Evolutionary conservation across 2,113 vertebrate species (phyloP).

Genomic region (Calonectris borealis): DNA sequence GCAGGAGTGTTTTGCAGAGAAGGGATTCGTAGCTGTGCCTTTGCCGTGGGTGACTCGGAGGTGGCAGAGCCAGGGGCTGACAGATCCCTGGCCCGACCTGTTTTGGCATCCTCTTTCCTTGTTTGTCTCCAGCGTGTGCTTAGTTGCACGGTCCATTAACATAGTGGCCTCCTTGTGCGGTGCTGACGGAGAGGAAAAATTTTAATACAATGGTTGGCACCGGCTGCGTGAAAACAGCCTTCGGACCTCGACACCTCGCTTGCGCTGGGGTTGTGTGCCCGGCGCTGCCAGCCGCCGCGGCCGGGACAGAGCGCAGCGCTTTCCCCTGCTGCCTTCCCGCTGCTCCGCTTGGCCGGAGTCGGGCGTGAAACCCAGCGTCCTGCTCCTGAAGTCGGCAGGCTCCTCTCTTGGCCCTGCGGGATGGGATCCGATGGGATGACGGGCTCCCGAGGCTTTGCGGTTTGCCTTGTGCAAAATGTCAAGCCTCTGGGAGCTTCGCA

Average conservation of each 20-base stretch:
- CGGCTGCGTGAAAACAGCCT: background rate
- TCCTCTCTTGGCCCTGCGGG: background rate
- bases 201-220: conserved; percentile 9
- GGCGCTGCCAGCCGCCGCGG: background rate
- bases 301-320: background rate
- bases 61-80: background rate
- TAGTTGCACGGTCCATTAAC: background rate
- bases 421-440: background rate
- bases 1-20: background rate
- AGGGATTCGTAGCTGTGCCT: background rate
- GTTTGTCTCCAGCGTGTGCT: background rate
- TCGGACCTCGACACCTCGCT: background rate
- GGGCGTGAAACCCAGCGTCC: fast-evolving
- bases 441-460: fast-evolving
- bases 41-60: background rate
- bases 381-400: background rate
- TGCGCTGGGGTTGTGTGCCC: background rate
- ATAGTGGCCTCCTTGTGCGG: background rate
- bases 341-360: background rate
- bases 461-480: fast-evolving
- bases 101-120: background rate
- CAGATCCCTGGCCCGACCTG: background rate
- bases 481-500: background rate
- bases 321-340: background rate
- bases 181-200: background rate